These are phyloP conservation scores for Sebastes alutus DNA, from an alignment of 2,797 vertebrate species.

Conservation along the genomic window DNA sequence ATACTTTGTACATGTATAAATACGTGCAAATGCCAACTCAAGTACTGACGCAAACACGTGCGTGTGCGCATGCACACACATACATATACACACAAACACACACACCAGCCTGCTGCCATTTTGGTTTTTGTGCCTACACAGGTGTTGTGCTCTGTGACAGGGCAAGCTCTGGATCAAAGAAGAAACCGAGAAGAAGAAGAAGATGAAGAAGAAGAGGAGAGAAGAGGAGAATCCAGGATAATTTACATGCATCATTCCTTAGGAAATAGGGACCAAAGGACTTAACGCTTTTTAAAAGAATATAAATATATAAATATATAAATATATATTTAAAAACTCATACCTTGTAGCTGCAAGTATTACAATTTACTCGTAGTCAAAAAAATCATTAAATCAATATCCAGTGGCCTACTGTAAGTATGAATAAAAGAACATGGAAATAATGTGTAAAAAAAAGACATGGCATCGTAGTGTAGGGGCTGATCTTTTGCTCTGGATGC, in stretches of 20 bases:
- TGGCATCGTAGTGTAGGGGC: constrained; percentile 75
- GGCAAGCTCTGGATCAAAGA: constrained; percentile 82
- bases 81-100: constrained; percentile 73
- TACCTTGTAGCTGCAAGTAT: constrained; percentile 89
- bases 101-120: constrained; percentile 90
- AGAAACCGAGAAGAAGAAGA: constrained; percentile 53
- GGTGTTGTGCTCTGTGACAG: constrained; percentile 85
- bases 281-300: constrained; percentile 96
- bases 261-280: constrained; percentile 99
- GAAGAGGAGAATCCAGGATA: constrained; percentile 89
- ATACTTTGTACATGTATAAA: constrained; percentile 81
- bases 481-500: constrained; percentile 81
- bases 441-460: constrained; percentile 77
- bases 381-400: constrained; percentile 84
- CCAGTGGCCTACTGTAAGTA: constrained; percentile 85
- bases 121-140: constrained; percentile 90
- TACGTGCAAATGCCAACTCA: constrained; percentile 83
- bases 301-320: constrained; percentile 88
- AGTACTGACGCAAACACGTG: constrained; percentile 73
- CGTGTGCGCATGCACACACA: constrained; percentile 30
- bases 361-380: constrained; percentile 84
- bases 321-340: constrained; percentile 86
- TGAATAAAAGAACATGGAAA: constrained; percentile 80
- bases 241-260: constrained; percentile 99
- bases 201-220: constrained; percentile 49